Conservation (phyloP, 2,888 invertebrate genomes). For the Drosophila buzzatii region DNA sequence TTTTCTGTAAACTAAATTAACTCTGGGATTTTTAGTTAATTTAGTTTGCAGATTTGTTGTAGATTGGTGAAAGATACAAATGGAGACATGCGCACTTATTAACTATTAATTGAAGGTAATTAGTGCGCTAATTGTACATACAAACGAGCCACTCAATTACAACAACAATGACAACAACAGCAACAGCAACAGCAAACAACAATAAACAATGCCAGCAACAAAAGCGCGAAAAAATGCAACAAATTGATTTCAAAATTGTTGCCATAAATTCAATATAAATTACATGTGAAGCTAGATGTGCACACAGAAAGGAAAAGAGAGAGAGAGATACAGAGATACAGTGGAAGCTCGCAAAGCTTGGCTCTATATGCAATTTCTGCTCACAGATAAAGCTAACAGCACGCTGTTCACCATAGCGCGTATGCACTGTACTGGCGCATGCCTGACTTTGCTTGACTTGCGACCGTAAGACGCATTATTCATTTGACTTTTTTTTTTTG, state of each 20-base stretch:
- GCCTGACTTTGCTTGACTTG: conserved; percentile 3
- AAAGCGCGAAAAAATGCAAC: conserved; percentile 43
- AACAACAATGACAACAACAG: conserved; percentile 23
- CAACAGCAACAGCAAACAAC: conserved; percentile 23
- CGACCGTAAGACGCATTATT: conserved; percentile 19
- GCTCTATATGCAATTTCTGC: neutral
- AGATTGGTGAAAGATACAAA: conserved; percentile 35
- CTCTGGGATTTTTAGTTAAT: conserved; percentile 4
- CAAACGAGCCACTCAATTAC: conserved; percentile 26
- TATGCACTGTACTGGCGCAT: neutral
- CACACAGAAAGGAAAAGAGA: neutral
- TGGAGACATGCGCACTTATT: conserved; percentile 48
- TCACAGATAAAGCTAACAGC: neutral
- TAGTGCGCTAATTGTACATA: conserved; percentile 51
- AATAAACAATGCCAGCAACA: conserved; percentile 11
- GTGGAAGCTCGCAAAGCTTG: neutral
- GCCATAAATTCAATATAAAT: conserved; percentile 39
- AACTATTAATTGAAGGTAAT: conserved; percentile 65
- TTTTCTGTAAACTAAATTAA: neutral
- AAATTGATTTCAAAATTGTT: conserved; percentile 72
- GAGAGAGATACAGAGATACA: neutral
- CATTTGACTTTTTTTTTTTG: neutral
- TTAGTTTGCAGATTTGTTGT: conserved; percentile 24
- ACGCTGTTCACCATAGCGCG: neutral
- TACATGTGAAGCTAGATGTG: conserved; percentile 5